Conservation (phyloP, 1,140 invertebrate species). For the Heliconius nattereri region DNA sequence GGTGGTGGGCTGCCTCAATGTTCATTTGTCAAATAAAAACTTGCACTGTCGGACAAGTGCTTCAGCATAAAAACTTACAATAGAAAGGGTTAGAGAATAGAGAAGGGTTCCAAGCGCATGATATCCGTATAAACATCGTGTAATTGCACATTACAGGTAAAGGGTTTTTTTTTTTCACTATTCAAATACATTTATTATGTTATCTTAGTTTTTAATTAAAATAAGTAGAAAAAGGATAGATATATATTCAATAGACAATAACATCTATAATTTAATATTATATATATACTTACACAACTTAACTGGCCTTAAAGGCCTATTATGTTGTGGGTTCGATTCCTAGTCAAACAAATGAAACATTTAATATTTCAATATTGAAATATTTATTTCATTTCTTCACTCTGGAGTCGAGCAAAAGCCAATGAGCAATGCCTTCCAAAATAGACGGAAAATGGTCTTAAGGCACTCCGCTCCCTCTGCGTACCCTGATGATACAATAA, state of each 20-base stretch:
- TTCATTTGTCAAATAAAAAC: slow-evolving; percentile 56
- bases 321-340: too few species aligned
- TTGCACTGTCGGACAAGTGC: slow-evolving; percentile 61
- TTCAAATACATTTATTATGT: background rate
- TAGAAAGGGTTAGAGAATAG: slow-evolving; percentile 56
- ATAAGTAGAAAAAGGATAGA: background rate
- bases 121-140: slow-evolving; percentile 78
- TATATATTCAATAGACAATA: background rate
- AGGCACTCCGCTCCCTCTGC: too few species aligned
- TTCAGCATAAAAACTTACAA: slow-evolving; percentile 66
- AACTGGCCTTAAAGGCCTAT: too few species aligned
- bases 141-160: slow-evolving; percentile 71
- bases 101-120: slow-evolving; percentile 68
- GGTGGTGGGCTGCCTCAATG: slow-evolving; percentile 18
- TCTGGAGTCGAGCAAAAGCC: too few species aligned
- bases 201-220: background rate
- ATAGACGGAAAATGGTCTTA: too few species aligned
- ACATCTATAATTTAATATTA: too few species aligned
- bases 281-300: too few species aligned
- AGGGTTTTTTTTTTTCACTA: slow-evolving; percentile 45
- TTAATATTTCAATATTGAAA: too few species aligned
- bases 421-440: too few species aligned
- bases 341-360: too few species aligned
- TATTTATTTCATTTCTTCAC: too few species aligned
- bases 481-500: too few species aligned